Percentiles rank a stretch among this genome's conserved stretches.
phyloP scores from a whole-genome alignment of 2,113 vertebrate species.

The Phrynosoma blainvillii region DNA sequence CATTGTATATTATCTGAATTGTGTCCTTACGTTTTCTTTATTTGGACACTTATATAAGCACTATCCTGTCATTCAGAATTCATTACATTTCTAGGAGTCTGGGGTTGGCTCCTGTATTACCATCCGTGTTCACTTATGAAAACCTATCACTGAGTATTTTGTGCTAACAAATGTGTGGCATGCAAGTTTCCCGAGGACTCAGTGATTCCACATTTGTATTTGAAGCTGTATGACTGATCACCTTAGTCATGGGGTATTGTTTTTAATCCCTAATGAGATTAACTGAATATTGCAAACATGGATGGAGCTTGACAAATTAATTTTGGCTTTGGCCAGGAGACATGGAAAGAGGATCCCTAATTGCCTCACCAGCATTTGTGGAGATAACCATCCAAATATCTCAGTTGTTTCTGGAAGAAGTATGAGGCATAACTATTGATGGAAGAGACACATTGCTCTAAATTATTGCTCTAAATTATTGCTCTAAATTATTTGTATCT shows the following conservation, averaged over 20 bases:
- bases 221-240: constrained; percentile 6
- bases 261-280: constrained; percentile 2
- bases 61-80: too few relatives aligned
- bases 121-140: not conserved
- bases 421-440: not conserved
- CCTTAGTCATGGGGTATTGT: not conserved
- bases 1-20: too few relatives aligned
- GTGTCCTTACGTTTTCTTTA: too few relatives aligned
- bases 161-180: not conserved
- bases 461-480: not conserved
- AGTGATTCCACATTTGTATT: constrained; percentile 2
- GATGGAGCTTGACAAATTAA: constrained; percentile 5
- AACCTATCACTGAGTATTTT: not conserved
- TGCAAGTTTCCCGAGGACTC: not conserved
- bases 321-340: not conserved
- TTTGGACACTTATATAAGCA: too few relatives aligned
- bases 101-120: too few relatives aligned
- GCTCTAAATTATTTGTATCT: not conserved
- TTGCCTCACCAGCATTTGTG: not conserved
- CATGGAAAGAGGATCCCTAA: not conserved
- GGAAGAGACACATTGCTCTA: not conserved
- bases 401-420: not conserved
- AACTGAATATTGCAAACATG: not conserved
- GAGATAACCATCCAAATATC: not conserved
- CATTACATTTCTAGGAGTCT: too few relatives aligned